Evolutionary conservation across 2,113 vertebrate genomes (phyloP).

Genomic region (Gobiocypris rarus): DNA sequence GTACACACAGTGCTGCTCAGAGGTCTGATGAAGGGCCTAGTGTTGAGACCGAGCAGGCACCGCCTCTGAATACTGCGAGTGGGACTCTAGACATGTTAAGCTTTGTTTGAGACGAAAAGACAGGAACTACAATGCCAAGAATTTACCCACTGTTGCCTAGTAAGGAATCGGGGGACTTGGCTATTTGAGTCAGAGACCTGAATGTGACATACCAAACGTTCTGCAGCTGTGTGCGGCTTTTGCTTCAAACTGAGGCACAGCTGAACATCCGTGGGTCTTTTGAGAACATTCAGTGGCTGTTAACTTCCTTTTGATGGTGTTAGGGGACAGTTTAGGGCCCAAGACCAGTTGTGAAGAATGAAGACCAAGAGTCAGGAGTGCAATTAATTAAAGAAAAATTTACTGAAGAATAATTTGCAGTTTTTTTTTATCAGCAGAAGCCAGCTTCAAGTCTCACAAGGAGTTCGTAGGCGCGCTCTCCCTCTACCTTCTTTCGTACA

Average conservation of each 20-base stretch:
- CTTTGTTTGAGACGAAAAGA: constrained; percentile 20
- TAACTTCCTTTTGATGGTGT: background rate
- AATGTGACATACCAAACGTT: background rate
- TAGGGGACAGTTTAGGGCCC: too few species aligned
- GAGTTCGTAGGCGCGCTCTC: too few species aligned
- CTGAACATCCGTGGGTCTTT: background rate
- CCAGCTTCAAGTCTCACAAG: too few species aligned
- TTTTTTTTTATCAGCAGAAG: too few species aligned
- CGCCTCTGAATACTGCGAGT: constrained; percentile 24
- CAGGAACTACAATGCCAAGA: background rate
- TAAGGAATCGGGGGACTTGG: background rate
- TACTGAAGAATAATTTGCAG: too few species aligned
- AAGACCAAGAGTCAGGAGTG: too few species aligned
- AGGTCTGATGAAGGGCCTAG: constrained; percentile 43
- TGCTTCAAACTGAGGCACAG: background rate
- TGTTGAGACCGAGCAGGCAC: constrained; percentile 36
- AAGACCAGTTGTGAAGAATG: too few species aligned
- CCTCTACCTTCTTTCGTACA: too few species aligned
- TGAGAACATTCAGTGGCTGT: background rate
- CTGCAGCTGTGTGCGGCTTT: background rate
- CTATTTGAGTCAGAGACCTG: background rate
- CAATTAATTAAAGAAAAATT: too few species aligned
- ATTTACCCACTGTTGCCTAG: background rate
- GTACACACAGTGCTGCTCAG: constrained; percentile 28
- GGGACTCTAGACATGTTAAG: constrained; percentile 40